These are phyloP conservation scores for Drosophila anceps DNA, from an alignment of 2,888 invertebrate genomes.

Conservation along the genomic window DNA sequence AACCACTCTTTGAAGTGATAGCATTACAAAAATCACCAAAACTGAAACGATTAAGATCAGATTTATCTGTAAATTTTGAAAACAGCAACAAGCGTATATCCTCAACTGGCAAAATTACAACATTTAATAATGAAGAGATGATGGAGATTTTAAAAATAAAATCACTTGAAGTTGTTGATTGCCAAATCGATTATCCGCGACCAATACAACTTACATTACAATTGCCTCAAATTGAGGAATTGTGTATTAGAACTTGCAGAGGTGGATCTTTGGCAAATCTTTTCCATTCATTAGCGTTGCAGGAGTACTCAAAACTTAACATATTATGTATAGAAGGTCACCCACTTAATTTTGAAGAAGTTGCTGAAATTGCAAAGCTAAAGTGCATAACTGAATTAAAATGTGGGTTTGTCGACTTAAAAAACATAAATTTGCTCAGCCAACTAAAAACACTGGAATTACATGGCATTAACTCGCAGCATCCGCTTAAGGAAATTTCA, in stretches of 20 bases:
- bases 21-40: background rate
- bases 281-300: slow-evolving; percentile 2
- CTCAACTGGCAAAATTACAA: background rate
- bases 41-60: background rate
- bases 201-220: background rate
- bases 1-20: background rate
- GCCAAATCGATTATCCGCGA: background rate
- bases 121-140: slow-evolving; percentile 5
- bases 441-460: background rate
- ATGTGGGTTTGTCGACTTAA: slow-evolving; percentile 6
- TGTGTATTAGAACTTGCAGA: background rate
- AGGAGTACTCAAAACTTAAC: background rate
- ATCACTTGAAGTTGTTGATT: background rate
- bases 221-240: background rate
- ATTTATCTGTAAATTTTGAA: background rate
- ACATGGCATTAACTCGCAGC: background rate
- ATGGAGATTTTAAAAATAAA: slow-evolving; percentile 1
- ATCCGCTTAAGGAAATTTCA: background rate
- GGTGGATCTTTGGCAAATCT: slow-evolving; percentile 5
- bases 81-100: background rate
- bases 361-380: background rate
- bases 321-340: background rate
- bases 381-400: background rate
- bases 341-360: background rate
- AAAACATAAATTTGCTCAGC: background rate